A percentile compares a stretch with the other conserved stretches of the same genome.
These are phyloP conservation scores for Paramormyrops kingsleyae DNA, from an alignment of 2,113 vertebrate genomes.

Conservation along the genomic window DNA sequence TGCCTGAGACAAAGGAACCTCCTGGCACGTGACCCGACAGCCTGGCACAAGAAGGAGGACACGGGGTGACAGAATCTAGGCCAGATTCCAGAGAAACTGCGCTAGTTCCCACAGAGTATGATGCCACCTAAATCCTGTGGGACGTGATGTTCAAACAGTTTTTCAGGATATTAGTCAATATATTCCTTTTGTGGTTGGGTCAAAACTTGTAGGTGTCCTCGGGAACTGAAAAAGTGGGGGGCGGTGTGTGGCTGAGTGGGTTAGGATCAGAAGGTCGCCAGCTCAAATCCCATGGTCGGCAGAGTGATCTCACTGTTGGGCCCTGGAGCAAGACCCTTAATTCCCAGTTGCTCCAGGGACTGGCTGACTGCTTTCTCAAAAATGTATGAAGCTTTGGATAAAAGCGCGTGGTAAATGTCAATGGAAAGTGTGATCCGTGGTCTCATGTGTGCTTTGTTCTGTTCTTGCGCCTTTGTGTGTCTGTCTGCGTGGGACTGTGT, in stretches of 20 bases:
- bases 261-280: background rate
- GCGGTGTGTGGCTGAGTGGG: background rate
- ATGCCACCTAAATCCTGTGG: background rate
- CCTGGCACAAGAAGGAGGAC: background rate
- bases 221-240: background rate
- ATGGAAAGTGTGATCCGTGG: background rate
- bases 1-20: background rate
- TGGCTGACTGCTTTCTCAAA: background rate
- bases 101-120: conserved; percentile 9
- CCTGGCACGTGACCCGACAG: background rate
- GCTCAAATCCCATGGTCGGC: background rate
- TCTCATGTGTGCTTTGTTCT: background rate
- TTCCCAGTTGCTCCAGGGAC: background rate
- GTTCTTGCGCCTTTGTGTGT: conserved; percentile 15
- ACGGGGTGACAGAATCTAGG: background rate
- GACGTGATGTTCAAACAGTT: background rate
- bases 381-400: background rate
- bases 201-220: background rate
- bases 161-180: background rate
- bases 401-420: background rate
- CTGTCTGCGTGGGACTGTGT: background rate
- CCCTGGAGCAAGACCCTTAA: background rate
- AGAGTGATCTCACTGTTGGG: background rate
- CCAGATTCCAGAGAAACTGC: background rate
- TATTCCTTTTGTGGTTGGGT: background rate